Conservation (phyloP, 2,888 invertebrate species). For the Fissipunctia ypsillon region DNA sequence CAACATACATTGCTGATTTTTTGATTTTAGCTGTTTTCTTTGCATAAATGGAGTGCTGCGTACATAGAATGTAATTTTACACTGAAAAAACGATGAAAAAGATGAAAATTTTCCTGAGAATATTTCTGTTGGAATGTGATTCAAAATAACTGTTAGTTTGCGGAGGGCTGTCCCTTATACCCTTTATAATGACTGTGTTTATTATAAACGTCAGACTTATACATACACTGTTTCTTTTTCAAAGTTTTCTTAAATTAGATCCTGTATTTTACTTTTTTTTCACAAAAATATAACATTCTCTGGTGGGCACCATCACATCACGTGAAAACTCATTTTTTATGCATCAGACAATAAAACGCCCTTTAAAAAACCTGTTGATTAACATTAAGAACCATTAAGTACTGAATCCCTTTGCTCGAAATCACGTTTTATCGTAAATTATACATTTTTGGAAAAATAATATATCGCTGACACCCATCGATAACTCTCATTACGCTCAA, state of each 20-base stretch:
- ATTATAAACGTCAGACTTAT: not conserved
- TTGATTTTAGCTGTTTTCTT: too few relatives aligned
- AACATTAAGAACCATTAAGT: slow-evolving; percentile 11
- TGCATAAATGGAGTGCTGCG: too few relatives aligned
- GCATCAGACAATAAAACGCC: not conserved
- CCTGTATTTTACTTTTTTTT: not conserved
- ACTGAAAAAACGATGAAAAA: too few relatives aligned
- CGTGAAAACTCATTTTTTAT: not conserved
- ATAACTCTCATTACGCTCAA: slow-evolving; percentile 43
- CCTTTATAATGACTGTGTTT: slow-evolving; percentile 3
- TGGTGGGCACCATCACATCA: not conserved
- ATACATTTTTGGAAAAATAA: slow-evolving; percentile 24
- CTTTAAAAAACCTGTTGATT: slow-evolving; percentile 18
- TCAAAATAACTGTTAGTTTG: too few relatives aligned
- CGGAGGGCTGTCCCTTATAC: too few relatives aligned
- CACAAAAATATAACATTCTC: not conserved
- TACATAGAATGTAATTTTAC: too few relatives aligned
- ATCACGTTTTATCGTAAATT: slow-evolving; percentile 6
- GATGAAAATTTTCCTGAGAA: too few relatives aligned
- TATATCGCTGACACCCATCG: slow-evolving; percentile 41
- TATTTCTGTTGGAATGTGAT: too few relatives aligned
- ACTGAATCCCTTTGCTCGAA: not conserved
- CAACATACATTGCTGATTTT: too few relatives aligned
- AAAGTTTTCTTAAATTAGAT: not conserved
- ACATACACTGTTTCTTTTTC: not conserved